These are phyloP conservation scores for Mercenaria mercenaria DNA, from an alignment of 1,140 invertebrate genomes.

Conservation along the genomic window DNA sequence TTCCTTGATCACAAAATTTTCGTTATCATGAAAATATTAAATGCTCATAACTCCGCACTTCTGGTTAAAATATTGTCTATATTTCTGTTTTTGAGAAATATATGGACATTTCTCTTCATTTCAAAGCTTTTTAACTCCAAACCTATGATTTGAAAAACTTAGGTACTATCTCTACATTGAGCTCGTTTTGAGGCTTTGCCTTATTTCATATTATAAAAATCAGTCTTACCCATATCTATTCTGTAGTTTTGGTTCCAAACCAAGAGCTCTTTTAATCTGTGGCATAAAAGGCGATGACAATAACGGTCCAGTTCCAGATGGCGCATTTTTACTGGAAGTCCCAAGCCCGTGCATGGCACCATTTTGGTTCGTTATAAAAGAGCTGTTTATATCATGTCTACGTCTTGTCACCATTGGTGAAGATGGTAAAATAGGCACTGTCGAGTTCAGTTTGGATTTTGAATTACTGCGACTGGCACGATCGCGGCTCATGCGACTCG, in stretches of 20 bases:
- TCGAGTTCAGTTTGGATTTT: slow-evolving; percentile 34
- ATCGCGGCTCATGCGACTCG: not conserved
- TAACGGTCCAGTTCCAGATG: slow-evolving; percentile 12
- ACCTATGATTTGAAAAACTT: too few species aligned
- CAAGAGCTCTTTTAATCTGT: slow-evolving; percentile 63
- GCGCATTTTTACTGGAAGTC: not conserved
- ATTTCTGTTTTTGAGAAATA: too few species aligned
- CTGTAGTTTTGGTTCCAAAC: slow-evolving; percentile 38
- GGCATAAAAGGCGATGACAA: slow-evolving; percentile 64
- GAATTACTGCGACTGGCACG: not conserved
- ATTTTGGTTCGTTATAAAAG: not conserved
- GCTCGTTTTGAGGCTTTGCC: too few species aligned
- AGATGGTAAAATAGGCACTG: slow-evolving; percentile 31
- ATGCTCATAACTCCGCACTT: too few species aligned
- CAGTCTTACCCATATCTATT: slow-evolving; percentile 40
- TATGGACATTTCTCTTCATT: too few species aligned
- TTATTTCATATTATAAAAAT: too few species aligned
- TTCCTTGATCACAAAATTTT: too few species aligned
- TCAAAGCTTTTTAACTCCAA: too few species aligned
- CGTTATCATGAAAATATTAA: too few species aligned
- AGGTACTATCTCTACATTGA: too few species aligned
- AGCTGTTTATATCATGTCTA: not conserved
- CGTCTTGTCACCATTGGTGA: slow-evolving; percentile 45
- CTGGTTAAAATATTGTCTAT: too few species aligned
- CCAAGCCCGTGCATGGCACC: not conserved